phyloP scores from a whole-genome alignment of 1,140 invertebrate species.

The Tyrophagus putrescentiae region DNA sequence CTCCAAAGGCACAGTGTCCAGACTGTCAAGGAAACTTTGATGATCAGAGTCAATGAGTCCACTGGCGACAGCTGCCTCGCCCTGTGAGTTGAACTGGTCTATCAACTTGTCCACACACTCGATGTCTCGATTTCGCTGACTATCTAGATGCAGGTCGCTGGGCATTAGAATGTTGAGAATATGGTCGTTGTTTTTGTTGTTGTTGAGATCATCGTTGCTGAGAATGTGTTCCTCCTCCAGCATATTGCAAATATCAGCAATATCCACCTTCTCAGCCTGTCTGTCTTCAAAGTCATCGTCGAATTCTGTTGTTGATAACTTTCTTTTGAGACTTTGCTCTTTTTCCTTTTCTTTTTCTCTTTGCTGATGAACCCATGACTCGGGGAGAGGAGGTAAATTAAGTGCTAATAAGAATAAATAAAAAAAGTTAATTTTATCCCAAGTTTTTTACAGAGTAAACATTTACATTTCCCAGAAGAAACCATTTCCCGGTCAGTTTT shows the following conservation, averaged over 20 bases:
- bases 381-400: slow-evolving; percentile 26
- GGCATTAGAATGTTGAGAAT: background rate
- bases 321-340: background rate
- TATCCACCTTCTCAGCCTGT: slow-evolving; percentile 22
- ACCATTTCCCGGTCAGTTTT: slow-evolving; percentile 38
- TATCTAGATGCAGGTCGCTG: background rate
- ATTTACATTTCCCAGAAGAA: slow-evolving; percentile 30
- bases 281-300: slow-evolving; percentile 25
- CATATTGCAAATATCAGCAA: background rate
- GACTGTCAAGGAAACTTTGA: slow-evolving; percentile 11
- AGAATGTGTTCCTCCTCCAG: background rate
- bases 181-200: background rate
- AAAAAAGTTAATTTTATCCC: too few species aligned
- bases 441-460: background rate
- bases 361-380: slow-evolving; percentile 21
- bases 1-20: slow-evolving; percentile 3
- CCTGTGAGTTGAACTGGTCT: background rate
- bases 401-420: slow-evolving; percentile 21
- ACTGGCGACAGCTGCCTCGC: background rate
- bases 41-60: background rate
- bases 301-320: slow-evolving; percentile 25
- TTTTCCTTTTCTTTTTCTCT: slow-evolving; percentile 12
- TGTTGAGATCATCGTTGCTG: background rate
- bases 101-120: slow-evolving; percentile 5
- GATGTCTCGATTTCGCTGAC: background rate